Conservation (phyloP, 2,797 vertebrate genomes). For the Emys orbicularis region DNA sequence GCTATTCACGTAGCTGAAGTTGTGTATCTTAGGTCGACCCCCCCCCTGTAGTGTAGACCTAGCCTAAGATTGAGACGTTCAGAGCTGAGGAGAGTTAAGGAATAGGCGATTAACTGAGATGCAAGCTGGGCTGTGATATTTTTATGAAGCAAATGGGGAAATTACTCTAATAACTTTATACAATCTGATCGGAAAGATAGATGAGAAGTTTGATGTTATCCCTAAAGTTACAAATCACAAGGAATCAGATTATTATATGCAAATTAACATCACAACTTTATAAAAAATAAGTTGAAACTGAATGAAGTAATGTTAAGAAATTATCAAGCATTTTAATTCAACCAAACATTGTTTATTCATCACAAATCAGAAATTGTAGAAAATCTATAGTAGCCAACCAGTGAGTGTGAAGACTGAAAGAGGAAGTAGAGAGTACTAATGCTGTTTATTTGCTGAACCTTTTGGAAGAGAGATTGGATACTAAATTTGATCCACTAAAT, state of each 20-base stretch:
- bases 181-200: not conserved
- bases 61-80: not conserved
- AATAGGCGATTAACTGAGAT: not conserved
- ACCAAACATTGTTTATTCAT: not conserved
- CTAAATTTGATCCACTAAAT: not conserved
- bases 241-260: not conserved
- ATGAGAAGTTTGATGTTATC: not conserved
- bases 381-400: not conserved
- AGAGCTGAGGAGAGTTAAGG: not conserved
- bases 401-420: not conserved
- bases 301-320: not conserved
- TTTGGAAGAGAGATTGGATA: not conserved
- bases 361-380: not conserved
- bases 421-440: not conserved
- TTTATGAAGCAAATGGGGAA: not conserved
- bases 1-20: too few relatives aligned
- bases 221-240: not conserved
- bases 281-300: not conserved
- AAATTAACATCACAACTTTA: not conserved
- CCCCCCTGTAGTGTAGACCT: too few relatives aligned
- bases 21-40: too few relatives aligned
- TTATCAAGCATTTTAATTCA: not conserved
- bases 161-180: not conserved
- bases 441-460: not conserved
- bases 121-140: not conserved